Evolutionary conservation across 2,113 vertebrate species (phyloP).

Genomic region (Piliocolobus tephrosceles): DNA sequence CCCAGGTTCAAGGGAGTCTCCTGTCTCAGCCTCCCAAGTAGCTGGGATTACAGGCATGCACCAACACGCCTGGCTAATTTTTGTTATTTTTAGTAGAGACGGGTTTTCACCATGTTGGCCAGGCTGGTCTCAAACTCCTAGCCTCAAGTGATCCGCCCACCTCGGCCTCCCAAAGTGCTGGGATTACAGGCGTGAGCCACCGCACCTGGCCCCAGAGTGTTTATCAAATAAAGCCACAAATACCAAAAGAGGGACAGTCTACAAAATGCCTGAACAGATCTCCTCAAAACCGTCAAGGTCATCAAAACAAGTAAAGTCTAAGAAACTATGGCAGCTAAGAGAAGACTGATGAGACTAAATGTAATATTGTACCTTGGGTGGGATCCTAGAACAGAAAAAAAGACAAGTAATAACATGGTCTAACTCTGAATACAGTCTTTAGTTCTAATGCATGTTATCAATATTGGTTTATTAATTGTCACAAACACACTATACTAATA

Average conservation of each 20-base stretch:
- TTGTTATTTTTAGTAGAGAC: too few relatives aligned
- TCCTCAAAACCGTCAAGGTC: not conserved
- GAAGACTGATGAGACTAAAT: not conserved
- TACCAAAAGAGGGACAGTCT: not conserved
- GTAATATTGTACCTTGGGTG: too few relatives aligned
- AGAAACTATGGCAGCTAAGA: not conserved
- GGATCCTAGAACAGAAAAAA: not conserved
- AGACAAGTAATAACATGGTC: not conserved
- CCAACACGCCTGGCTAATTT: too few relatives aligned
- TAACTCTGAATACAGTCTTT: not conserved
- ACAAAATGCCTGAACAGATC: not conserved
- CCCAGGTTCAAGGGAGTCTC: too few relatives aligned
- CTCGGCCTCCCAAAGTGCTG: too few relatives aligned
- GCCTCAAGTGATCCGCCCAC: too few relatives aligned
- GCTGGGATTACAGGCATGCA: too few relatives aligned
- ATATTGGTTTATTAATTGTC: not conserved
- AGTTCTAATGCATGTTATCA: not conserved
- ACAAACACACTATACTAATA: not conserved
- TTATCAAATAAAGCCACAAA: not conserved
- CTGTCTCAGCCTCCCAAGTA: too few relatives aligned
- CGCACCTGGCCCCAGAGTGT: too few relatives aligned
- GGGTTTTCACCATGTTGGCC: too few relatives aligned
- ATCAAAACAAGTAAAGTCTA: not conserved
- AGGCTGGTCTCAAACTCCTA: too few relatives aligned
- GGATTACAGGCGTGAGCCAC: too few relatives aligned